These are phyloP conservation scores for Trachelus iudaicus DNA, from an alignment of 2,888 invertebrate species.

Conservation along the genomic window DNA sequence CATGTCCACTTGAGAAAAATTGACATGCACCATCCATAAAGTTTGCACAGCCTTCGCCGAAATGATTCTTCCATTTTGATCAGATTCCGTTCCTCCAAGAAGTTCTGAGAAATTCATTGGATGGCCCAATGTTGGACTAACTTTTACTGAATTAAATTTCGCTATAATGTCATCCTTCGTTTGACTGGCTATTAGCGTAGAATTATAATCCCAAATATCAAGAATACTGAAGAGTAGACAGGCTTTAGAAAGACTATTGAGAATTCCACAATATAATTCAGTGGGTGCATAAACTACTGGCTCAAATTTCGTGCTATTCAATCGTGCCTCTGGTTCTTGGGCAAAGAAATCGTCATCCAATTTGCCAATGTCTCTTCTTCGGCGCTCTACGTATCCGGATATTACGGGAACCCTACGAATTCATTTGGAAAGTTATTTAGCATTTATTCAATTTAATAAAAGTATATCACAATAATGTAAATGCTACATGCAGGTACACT, in stretches of 20 bases:
- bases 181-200: conserved; percentile 67
- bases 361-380: conserved; percentile 35
- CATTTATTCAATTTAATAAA: conserved; percentile 7
- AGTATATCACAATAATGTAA: conserved; percentile 10
- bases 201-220: conserved; percentile 77
- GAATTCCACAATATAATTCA: conserved; percentile 73
- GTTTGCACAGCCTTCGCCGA: conserved; percentile 73
- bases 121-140: conserved; percentile 76
- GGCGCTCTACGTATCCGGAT: conserved; percentile 31
- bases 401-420: conserved; percentile 56
- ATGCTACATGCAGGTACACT: conserved; percentile 27
- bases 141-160: conserved; percentile 71
- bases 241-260: conserved; percentile 71
- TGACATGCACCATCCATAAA: conserved; percentile 74
- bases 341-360: conserved; percentile 56
- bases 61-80: conserved; percentile 73
- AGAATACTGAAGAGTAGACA: conserved; percentile 76
- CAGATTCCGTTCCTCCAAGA: conserved; percentile 72
- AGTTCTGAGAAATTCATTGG: conserved; percentile 73
- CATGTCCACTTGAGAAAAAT: conserved; percentile 75
- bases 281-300: conserved; percentile 70
- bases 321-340: conserved; percentile 37
- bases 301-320: conserved; percentile 65
- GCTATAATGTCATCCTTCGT: conserved; percentile 73
- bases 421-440: background rate